Evolutionary conservation across 2,888 invertebrate genomes (phyloP), one percentile per base, ranked within the genome.

Genomic region (Cryptophagus acutangulus): DNA sequence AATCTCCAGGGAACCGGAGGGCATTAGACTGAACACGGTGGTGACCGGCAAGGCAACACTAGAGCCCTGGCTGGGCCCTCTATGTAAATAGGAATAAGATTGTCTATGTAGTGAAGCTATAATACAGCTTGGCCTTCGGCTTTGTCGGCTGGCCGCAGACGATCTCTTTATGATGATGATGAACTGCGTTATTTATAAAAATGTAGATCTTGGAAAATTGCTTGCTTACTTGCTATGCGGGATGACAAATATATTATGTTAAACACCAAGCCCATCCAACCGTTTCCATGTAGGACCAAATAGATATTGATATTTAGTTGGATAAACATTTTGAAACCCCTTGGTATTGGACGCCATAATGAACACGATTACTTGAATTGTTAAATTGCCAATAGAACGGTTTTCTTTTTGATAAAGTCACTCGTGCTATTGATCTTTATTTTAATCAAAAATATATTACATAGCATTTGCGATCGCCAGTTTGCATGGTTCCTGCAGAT

Each of bases 51-150:
- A n/a, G n/a, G n/a, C n/a, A 49, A 48, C 43, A 49, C 46, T 50
- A 42, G 46, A n/a, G 43, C 10, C 10, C 28, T 55, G 54, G 52
- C 57, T 26, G 40, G 55, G 54, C 53, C 57, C 57, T 55, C 55
- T 56, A 59, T 59, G 59, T 55, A 59, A 59, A 59, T 59, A 59
- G 45, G 57, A 57, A 58, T 58, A 58, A 59, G 59, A 59, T 58
- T 58, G 57, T 57, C 55, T 54, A n/a, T n/a, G n/a, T n/a, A 49
- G 48, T 48, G 49, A 49, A 26, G 17, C 37, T 31, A n/a, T 16
- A 31, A 31, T 16, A 49, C 46, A n/a, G n/a, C n/a, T n/a, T n/a
- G n/a, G 49, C 45, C 47, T 43, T 46, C 46, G 48, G 49, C 34
- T 29, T 17, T 3, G 37, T 37, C 36, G 40, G 18, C 38, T 15